Base-by-base conservation (phyloP, 2,888 invertebrate genomes). In the Zelleria hepariella region DNA sequence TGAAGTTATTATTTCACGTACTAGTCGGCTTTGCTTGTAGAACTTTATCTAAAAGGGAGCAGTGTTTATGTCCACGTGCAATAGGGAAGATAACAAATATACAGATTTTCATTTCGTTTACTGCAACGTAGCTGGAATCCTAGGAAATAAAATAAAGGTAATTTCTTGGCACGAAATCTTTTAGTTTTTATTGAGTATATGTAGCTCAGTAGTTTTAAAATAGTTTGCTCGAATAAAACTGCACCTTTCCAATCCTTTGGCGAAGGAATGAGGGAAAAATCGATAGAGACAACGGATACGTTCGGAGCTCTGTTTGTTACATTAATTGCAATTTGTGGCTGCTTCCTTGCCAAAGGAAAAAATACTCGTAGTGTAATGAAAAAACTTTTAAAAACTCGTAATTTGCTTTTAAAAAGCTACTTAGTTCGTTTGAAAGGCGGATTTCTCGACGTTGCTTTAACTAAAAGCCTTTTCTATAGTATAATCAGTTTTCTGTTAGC, bases 301-400 rank as follows among this genome's bases (percentile, higher is more conserved):
- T 21, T 24, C 54, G 25, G 24, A 23, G n/a, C 54, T 15, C 5
- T 54, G 23, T 51, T 42, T 51, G 15, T 54, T 18, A n/a, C 54
- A 25, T 26, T 54, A 54, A 54, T 54, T 54, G 54, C 54, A 54
- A 54, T 54, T 54, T 54, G 54, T 25, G 54, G 54, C 18, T 26
- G 54, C 26, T 54, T 54, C n/a, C 54, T n/a, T 4, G 26, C n/a
- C 25, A 26, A 54, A 54, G 23, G n/a, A 54, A 23, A n/a, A 42
- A 51, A 54, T 25, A 20, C 26, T 54, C 54, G 15, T 25, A 54
- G 25, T 54, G 15, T 26, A 54, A 54, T 54, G 54, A 54, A 25
- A 54, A 54, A 54, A 23, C 51, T 51, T 54, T 54, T 54, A n/a
- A 54, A 54, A 54, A 26, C 25, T 25, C 54, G 15, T 54, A 26